Conservation (phyloP, 1,140 invertebrate genomes). For the Drosophila watanabei region DNA sequence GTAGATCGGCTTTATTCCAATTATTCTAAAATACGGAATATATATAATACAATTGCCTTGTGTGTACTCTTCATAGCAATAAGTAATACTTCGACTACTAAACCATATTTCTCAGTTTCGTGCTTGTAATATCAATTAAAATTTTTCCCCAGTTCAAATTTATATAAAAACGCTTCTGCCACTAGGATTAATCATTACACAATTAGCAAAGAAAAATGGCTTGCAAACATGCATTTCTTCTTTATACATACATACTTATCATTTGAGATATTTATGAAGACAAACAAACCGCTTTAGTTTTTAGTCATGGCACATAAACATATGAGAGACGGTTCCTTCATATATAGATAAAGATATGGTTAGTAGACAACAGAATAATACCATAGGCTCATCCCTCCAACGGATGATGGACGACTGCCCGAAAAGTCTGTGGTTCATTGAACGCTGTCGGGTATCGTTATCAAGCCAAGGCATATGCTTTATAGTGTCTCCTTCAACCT, state of each 20-base stretch:
- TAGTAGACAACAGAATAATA: slow-evolving; percentile 26
- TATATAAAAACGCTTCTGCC: background rate
- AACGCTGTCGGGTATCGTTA: slow-evolving; percentile 58
- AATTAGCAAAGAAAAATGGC: slow-evolving; percentile 21
- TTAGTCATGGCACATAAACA: slow-evolving; percentile 5
- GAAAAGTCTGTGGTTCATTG: slow-evolving; percentile 62
- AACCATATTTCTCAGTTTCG: background rate
- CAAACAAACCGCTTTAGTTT: slow-evolving; percentile 12
- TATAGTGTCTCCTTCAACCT: slow-evolving; percentile 42
- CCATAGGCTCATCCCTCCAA: background rate
- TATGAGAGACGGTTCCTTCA: slow-evolving; percentile 5
- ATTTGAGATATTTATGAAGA: slow-evolving; percentile 61
- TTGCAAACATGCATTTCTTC: slow-evolving; percentile 15
- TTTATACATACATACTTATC: slow-evolving; percentile 56
- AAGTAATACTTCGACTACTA: background rate
- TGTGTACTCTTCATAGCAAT: background rate
- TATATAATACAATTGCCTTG: background rate
- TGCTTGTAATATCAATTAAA: background rate
- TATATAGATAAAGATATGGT: background rate
- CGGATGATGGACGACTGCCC: slow-evolving; percentile 17
- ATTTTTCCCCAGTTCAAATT: background rate
- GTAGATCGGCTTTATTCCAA: background rate
- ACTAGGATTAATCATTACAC: slow-evolving; percentile 20
- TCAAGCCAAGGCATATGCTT: slow-evolving; percentile 21
- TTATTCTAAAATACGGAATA: background rate